Evolutionary conservation across 2,888 invertebrate species (phyloP), one percentile per base, ranked within the genome.

Genomic region (Myopa tessellatipennis): DNA sequence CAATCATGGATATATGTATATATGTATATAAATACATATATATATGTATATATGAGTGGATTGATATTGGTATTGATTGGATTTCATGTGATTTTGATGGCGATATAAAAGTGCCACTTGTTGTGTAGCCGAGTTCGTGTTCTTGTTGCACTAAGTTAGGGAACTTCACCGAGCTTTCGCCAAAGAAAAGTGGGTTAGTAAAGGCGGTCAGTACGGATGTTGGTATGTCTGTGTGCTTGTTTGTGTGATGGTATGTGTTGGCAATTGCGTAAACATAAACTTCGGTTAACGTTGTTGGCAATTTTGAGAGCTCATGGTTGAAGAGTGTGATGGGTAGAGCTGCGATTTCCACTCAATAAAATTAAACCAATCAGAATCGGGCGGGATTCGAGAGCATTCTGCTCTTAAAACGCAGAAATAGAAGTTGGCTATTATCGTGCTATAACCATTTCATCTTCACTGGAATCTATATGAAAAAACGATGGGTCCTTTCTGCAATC

Each of bases 61-160:
- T 60, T 26, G 71, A 52, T 71, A 79, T 60, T 26, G 71, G 36
- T 71, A 79, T 83, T 69, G 75, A 78, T 71, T 76, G 77, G 81
- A 82, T 83, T 84, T 83, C 76, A 84, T 85, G 81, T 82, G 83
- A 83, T 82, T 85, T 85, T 85, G 84, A 87, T 87, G 83, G 86
- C 84, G 80, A 84, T 83, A 85, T 86, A 84, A 85, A 85, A 86
- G 84, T 85, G 85, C 83, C 85, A 85, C 86, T 86, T 65, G 74
- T 38, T 14, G 55, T 65, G 26, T 61, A 36, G 65, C 34, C 18
- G 61, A 10, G 12, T 10, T 34, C 2, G 2, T 18, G 14, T 45
- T 10, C 3, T 8, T 8, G 45, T 45, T 26, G 26, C 2, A 26
- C 26, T 26, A 26, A 26, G 26, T 26, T 26, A 2, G 26, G 26